Evolutionary conservation across 1,140 invertebrate species (phyloP), one percentile per base, ranked within the genome.

Genomic region (Radopholus similis): DNA sequence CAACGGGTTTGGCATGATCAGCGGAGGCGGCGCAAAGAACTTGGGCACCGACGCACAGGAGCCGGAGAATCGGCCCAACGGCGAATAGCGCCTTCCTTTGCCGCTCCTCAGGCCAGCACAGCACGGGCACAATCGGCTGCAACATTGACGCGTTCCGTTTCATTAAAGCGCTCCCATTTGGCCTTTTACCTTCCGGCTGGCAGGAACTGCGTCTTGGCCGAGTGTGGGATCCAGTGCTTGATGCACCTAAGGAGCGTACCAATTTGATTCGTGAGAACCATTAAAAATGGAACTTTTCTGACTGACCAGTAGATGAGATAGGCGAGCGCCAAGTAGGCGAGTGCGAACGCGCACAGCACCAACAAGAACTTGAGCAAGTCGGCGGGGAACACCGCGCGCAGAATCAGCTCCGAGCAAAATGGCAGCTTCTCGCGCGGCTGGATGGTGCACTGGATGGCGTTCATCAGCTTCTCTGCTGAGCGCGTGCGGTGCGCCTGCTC

Each of bases 261-360:
- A n/a, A n/a, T n/a, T n/a, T 42, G 38, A 42, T 13, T 11, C 38
- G 38, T 6, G 13, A 0, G 44, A 9, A 47, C n/a, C 5, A 47
- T 47, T n/a, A 23, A 2, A 15, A 11, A 13, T 42, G 38, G 1
- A 6, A 0, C 44, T 0, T n/a, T 47, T 47, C 26, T 47, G 47
- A 51, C 47, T 51, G 47, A 81, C 66, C 69, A 79, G 38, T 74
- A 69, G 53, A 80, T 80, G 35, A 82, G 35, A 44, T 80, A 82
- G 40, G 77, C 77, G 8, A 82, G 42, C 30, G 57, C 65, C 37
- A 80, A 66, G 49, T 80, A 80, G 15, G 71, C 73, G 34, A 70
- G 64, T 13, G 76, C 81, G 9, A 79, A 35, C 11, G 80, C 32
- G 35, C 72, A 70, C 54, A 79, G 44, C 57, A 79, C 75, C 26